phyloP scores from a whole-genome alignment of 2,113 vertebrate genomes.

The Passer domesticus region DNA sequence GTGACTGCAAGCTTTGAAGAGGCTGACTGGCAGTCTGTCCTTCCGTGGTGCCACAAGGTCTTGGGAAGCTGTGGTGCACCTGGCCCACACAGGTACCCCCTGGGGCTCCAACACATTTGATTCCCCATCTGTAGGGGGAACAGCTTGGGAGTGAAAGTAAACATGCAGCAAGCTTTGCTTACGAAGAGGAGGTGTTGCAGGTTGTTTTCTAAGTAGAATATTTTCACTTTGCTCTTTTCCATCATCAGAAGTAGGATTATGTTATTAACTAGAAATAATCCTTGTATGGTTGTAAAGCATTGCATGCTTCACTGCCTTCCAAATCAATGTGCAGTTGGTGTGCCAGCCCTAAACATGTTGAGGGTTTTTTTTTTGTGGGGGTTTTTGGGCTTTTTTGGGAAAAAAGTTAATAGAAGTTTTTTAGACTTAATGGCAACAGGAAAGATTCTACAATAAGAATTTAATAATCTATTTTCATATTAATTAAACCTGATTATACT shows the following conservation, averaged over 20 bases:
- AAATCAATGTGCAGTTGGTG: neutral
- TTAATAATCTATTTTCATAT: neutral
- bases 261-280: neutral
- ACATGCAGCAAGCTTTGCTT: neutral
- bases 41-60: fast-evolving
- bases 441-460: neutral
- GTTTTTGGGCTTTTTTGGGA: neutral
- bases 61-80: neutral
- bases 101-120: fast-evolving
- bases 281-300: neutral
- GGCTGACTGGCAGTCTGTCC: neutral
- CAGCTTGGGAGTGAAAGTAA: neutral
- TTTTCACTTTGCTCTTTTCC: neutral
- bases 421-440: neutral
- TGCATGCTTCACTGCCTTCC: neutral
- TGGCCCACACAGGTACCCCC: neutral
- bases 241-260: neutral
- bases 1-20: neutral
- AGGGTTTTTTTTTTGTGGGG: fast-evolving
- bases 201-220: neutral
- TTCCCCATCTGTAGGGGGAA: neutral
- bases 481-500: neutral
- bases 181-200: neutral
- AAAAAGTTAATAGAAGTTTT: neutral
- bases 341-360: neutral